These are phyloP conservation scores for Stramonita haemastoma DNA, from an alignment of 2,888 invertebrate genomes.

Conservation along the genomic window DNA sequence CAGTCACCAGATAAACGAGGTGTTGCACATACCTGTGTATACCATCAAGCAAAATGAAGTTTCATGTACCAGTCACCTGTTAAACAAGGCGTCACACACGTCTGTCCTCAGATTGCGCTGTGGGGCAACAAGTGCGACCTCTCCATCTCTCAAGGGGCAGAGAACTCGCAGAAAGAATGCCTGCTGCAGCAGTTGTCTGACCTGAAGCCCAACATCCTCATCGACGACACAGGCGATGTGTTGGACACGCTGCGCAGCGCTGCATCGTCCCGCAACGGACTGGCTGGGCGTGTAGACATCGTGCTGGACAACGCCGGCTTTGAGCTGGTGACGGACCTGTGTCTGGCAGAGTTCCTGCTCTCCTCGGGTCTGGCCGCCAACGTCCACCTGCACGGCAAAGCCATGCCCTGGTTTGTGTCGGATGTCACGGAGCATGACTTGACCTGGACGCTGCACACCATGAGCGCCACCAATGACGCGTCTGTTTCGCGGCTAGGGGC, in stretches of 20 bases:
- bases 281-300: constrained; percentile 66
- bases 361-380: constrained; percentile 81
- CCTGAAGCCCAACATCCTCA: constrained; percentile 82
- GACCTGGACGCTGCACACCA: constrained; percentile 82
- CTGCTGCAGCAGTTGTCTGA: constrained; percentile 81
- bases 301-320: constrained; percentile 96
- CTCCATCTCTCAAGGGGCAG: constrained; percentile 87
- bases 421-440: constrained; percentile 90
- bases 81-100: not conserved
- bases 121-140: constrained; percentile 98
- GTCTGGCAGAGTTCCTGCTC: constrained; percentile 89
- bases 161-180: constrained; percentile 81
- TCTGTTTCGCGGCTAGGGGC: constrained; percentile 66
- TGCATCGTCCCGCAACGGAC: constrained; percentile 36
- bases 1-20: too few species aligned
- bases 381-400: constrained; percentile 90
- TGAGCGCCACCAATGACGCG: constrained; percentile 61
- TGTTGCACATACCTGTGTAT: too few species aligned
- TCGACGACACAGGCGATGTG: constrained; percentile 81
- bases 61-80: too few species aligned
- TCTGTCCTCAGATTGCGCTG: constrained; percentile 81
- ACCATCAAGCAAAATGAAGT: too few species aligned
- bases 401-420: constrained; percentile 96
- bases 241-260: constrained; percentile 78
- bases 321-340: constrained; percentile 93